Evolutionary conservation across 2,888 invertebrate species (phyloP).

Genomic region (Drosophila ezoana): DNA sequence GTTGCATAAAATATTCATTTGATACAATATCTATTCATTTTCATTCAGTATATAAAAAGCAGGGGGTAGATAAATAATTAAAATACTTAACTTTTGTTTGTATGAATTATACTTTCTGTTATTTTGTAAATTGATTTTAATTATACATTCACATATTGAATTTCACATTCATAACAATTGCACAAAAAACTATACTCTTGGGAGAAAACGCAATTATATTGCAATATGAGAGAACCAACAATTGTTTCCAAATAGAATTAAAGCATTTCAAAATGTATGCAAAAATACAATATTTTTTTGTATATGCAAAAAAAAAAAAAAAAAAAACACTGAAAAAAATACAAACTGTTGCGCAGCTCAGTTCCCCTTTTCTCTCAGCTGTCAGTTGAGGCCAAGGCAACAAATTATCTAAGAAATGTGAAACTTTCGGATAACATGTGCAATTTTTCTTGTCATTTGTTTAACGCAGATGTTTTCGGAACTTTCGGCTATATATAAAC

Average conservation of each 20-base stretch:
- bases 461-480: conserved; percentile 54
- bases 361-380: not conserved
- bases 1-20: conserved; percentile 2
- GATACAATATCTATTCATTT: not conserved
- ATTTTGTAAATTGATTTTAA: conserved; percentile 3
- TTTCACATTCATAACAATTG: conserved; percentile 7
- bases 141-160: conserved; percentile 16
- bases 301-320: too few relatives aligned
- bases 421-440: conserved; percentile 62
- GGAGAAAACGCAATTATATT: conserved; percentile 4
- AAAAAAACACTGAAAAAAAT: not conserved
- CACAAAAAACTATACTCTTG: not conserved
- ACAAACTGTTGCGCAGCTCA: conserved; percentile 4
- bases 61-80: conserved; percentile 6
- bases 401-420: conserved; percentile 33
- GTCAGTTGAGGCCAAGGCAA: conserved; percentile 12
- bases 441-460: conserved; percentile 70
- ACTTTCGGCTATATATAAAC: conserved; percentile 48
- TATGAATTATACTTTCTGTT: conserved; percentile 1
- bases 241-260: conserved; percentile 3
- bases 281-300: not conserved
- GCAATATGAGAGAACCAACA: not conserved
- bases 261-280: not conserved
- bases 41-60: not conserved
- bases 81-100: not conserved